A percentile compares a stretch with the other conserved stretches of the same genome.
These are phyloP conservation scores for Macropis europaea DNA, from an alignment of 2,888 invertebrate species.

Conservation along the genomic window DNA sequence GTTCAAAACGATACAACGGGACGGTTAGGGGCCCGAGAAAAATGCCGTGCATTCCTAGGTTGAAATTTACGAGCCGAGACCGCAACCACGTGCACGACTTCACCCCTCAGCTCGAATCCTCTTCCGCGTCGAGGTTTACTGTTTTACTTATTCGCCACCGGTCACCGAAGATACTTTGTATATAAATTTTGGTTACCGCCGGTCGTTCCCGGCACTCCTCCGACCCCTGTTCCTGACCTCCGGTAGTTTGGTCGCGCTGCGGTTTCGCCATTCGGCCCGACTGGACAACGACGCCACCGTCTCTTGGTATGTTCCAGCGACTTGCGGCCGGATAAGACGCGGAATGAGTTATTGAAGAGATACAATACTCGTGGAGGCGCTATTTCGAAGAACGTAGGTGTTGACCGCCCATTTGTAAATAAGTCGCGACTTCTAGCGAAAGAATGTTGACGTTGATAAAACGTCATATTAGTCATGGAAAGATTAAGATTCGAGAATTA, in stretches of 20 bases:
- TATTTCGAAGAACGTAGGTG: too few relatives aligned
- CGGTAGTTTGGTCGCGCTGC: conserved; percentile 45
- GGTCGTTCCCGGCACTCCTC: conserved; percentile 26
- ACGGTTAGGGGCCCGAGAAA: conserved; percentile 53
- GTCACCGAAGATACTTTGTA: conserved; percentile 76
- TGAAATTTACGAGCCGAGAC: conserved; percentile 71
- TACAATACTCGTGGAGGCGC: background rate
- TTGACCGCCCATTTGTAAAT: too few relatives aligned
- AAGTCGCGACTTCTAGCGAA: too few relatives aligned
- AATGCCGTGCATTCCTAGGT: conserved; percentile 65
- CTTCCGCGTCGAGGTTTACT: conserved; percentile 62
- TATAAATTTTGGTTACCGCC: conserved; percentile 75
- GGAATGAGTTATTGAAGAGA: conserved; percentile 64
- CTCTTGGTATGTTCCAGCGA: conserved; percentile 63
- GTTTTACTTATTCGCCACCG: conserved; percentile 74
- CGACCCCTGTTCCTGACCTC: conserved; percentile 20
- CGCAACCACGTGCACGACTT: conserved; percentile 57
- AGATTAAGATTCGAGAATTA: too few relatives aligned
- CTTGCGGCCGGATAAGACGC: conserved; percentile 64
- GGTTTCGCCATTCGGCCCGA: conserved; percentile 46
- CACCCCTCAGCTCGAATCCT: conserved; percentile 22
- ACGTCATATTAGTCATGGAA: too few relatives aligned
- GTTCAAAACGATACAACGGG: conserved; percentile 3
- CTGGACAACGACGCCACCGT: conserved; percentile 57
- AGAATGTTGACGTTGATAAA: too few relatives aligned